phyloP scores from a whole-genome alignment of 2,888 invertebrate genomes.

The Melanotus villosus region DNA sequence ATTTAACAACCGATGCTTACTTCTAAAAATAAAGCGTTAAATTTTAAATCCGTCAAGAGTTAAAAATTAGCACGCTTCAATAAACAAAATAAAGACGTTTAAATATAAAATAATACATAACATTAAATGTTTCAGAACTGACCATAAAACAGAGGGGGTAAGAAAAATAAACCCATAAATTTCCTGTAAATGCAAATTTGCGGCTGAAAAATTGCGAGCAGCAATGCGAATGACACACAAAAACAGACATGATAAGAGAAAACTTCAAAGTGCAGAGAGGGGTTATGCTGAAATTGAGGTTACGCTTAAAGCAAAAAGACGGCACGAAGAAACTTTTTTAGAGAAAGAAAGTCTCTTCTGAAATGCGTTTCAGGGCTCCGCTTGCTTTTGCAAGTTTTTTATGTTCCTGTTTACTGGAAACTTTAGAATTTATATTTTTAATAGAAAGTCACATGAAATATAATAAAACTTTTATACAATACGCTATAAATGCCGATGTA shows the following conservation, averaged over 20 bases:
- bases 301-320: constrained; percentile 42
- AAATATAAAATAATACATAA: constrained; percentile 14
- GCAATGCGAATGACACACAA: constrained; percentile 57
- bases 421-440: constrained; percentile 42
- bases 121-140: constrained; percentile 16
- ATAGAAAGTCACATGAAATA: constrained; percentile 24
- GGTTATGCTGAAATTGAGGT: constrained; percentile 43
- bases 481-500: constrained; percentile 4
- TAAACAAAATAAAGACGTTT: constrained; percentile 3
- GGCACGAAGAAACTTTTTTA: constrained; percentile 54
- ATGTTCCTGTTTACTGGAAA: constrained; percentile 60
- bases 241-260: constrained; percentile 53
- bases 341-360: constrained; percentile 36
- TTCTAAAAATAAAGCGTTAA: neutral
- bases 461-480: constrained; percentile 19
- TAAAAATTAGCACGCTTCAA: neutral
- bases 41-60: neutral
- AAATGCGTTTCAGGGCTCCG: constrained; percentile 53
- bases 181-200: constrained; percentile 46
- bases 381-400: constrained; percentile 55
- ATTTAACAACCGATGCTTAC: neutral
- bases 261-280: constrained; percentile 49
- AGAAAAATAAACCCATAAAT: constrained; percentile 33
- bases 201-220: constrained; percentile 51
- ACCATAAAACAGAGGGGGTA: constrained; percentile 20